Conservation (phyloP, 2,113 vertebrate genomes). For the Chinchilla lanigera region DNA sequence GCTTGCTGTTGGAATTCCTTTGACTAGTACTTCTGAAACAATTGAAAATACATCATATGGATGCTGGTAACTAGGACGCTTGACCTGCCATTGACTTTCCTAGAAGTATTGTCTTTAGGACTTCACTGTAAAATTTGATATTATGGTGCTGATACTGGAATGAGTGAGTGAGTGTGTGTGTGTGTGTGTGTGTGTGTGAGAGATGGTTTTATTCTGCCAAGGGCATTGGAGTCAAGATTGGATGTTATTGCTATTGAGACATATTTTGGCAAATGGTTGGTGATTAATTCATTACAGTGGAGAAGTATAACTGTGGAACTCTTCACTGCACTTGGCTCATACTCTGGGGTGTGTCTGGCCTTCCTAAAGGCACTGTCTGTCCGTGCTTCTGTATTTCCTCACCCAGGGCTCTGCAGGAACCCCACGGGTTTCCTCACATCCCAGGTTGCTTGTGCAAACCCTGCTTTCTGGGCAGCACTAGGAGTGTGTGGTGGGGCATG, state of each 20-base stretch:
- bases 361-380: not conserved
- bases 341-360: not conserved
- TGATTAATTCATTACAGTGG: not conserved
- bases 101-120: not conserved
- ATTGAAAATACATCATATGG: not conserved
- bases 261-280: not conserved
- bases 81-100: not conserved
- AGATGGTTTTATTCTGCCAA: not conserved
- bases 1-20: not conserved
- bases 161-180: not conserved
- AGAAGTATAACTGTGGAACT: not conserved
- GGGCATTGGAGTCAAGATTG: not conserved
- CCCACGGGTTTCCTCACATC: too few species aligned
- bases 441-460: accelerated
- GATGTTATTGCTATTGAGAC: not conserved
- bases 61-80: not conserved
- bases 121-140: not conserved
- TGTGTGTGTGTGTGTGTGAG: not conserved
- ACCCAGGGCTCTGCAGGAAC: not conserved
- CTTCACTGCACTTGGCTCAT: not conserved
- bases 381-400: accelerated
- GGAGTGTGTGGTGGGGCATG: not conserved
- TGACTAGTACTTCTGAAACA: not conserved
- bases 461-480: not conserved
- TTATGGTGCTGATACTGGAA: not conserved